Evolutionary conservation across 64 coral and sea anemone genomes (phyloP).

Genomic region (Stichodactyla helianthus): DNA sequence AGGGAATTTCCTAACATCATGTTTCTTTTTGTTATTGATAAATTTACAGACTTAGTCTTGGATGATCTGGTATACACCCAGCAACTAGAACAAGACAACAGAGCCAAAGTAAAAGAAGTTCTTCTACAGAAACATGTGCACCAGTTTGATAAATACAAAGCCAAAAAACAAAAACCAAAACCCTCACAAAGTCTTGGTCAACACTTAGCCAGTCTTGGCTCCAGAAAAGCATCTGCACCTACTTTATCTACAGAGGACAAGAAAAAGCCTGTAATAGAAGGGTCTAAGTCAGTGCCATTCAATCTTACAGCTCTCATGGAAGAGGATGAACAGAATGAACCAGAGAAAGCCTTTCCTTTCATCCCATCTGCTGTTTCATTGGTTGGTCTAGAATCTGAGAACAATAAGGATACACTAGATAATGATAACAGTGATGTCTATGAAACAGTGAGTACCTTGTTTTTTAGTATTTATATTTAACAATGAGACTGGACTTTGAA

Average conservation of each 20-base stretch:
- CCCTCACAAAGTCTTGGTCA: constrained; percentile 47
- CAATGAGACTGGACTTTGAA: background rate
- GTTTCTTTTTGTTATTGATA: too few relatives aligned
- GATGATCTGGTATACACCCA: constrained; percentile 88
- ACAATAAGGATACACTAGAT: background rate
- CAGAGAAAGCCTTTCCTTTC: constrained; percentile 27
- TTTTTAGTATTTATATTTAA: background rate
- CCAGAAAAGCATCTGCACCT: constrained; percentile 16
- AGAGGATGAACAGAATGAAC: constrained; percentile 32
- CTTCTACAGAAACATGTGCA: constrained; percentile 75
- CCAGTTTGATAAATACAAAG: constrained; percentile 53
- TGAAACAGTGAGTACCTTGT: background rate
- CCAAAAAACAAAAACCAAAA: constrained; percentile 51
- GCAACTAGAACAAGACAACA: constrained; percentile 76
- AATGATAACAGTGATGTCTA: background rate
- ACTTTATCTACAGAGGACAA: background rate
- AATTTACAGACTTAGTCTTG: constrained; percentile 69
- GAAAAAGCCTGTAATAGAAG: constrained; percentile 28
- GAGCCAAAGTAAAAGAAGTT: constrained; percentile 61
- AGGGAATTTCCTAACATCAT: too few relatives aligned
- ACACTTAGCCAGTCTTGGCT: constrained; percentile 23
- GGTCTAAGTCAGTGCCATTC: constrained; percentile 52
- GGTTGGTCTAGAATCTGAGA: constrained; percentile 47
- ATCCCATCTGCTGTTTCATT: constrained; percentile 56
- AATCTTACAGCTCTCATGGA: constrained; percentile 47